Base-by-base conservation (phyloP, 2,888 invertebrate genomes). In the Himalopsyche japonica region DNA sequence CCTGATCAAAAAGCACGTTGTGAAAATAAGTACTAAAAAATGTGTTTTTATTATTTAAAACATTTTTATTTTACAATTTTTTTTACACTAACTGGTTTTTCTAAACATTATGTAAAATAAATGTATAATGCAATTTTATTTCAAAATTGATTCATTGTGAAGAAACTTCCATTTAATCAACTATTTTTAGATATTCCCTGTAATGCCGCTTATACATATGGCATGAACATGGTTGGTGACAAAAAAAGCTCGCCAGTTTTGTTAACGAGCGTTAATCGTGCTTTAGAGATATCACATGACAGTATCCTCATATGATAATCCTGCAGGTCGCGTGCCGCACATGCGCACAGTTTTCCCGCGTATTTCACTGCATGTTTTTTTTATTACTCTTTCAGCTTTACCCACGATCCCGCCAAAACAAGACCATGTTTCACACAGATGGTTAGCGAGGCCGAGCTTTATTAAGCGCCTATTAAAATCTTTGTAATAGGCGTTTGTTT, bases 381-480 rank as follows among this genome's bases (percentile, higher is more conserved):
- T 77, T 77, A 43, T 77, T 70, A 37, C 77, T 34, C 77, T 77
- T 37, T 37, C 77, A 34, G 77, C 34, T 37, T 34, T 77, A 20
- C 77, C 77, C 43, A 34, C 77, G 77, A 34, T 77, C 77, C 77
- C 43, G 37, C 37, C 77, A 80, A 70, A 70, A 83, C 79, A 80
- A 48, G 80, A 47, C 30, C 76, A 80, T 76, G 80, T 49, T 49
- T 79, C 81, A 70, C 81, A 76, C 85, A 85, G 57, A 85, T 85
- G 85, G 85, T 82, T 77, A 32, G 81, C 64, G 85, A 77, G 85
- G 76, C 79, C 80, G 24, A 32, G 32, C 79, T 82, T 80, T 85
- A 82, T 78, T 82, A 82, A 85, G 80, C 81, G 83, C 64, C 85
- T 79, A 85, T 85, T 85, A 85, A 85, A 85, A 80, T 85, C 83